Evolutionary conservation across 2,797 vertebrate species (phyloP), one percentile per base, ranked within the genome.

Genomic region (Triplophysa yarkandensis): DNA sequence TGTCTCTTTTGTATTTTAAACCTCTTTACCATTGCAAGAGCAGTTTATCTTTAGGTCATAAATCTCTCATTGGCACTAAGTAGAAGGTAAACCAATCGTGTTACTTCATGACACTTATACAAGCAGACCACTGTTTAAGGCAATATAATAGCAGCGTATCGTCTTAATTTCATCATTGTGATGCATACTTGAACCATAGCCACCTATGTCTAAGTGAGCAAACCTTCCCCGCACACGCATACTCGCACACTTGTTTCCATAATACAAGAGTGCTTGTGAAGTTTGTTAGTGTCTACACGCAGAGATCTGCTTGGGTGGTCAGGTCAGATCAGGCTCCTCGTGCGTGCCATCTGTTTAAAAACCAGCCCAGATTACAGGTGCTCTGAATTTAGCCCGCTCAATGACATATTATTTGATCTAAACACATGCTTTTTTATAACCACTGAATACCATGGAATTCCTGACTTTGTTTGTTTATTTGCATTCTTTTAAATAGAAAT

Each of bases 281-380:
- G 23, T 27, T 19, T 57, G 25, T 74, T 69, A 63, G 13, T 30
- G 50, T 68, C 27, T 63, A 13, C 64, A 44, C 27, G 17, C 5
- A 3, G 46, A 39, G 36, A 63, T n/a, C 65, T 58, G 36, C 64
- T 25, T 78, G 55, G 65, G 71, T 69, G 58, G 77, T 64, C 58
- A 19, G 11, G 66, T 68, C 58, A 39, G 36, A 27, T 66, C 23
- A 36, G 57, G 25, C 66, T 39, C 43, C 44, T 36, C 14, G 17
- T 61, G 44, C 8, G 21, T 62, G 62, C 69, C 23, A 41, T 30
- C 61, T 61, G 48, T 74, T 74, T 55, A 28, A 58, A 68, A 28
- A 64, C 1, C 21, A 27, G 57, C 50, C 10, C 25, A 54, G 39
- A 54, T 43, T 57, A 34, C 46, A 73, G 64, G 44, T 72, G 34